Conservation (phyloP, 2,113 vertebrate genomes). For the Sceloporus undulatus region DNA sequence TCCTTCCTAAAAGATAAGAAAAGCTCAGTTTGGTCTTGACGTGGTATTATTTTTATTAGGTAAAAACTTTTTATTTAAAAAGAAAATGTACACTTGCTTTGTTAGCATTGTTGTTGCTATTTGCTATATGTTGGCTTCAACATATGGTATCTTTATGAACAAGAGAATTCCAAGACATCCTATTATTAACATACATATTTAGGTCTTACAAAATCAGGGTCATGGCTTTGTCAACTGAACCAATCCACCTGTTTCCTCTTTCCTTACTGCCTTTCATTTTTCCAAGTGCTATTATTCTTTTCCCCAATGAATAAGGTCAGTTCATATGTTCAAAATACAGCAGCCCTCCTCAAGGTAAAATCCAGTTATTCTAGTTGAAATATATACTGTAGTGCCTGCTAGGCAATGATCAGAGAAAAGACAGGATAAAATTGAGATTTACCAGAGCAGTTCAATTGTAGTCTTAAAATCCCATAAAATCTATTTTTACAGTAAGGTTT, state of each 20-base stretch:
- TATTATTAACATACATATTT: too few relatives aligned
- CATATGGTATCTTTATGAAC: too few relatives aligned
- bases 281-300: too few relatives aligned
- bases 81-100: neutral
- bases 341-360: neutral
- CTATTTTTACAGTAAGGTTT: neutral
- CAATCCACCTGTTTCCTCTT: too few relatives aligned
- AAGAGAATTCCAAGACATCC: too few relatives aligned
- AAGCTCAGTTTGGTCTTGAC: neutral
- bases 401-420: neutral
- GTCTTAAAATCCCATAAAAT: neutral
- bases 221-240: too few relatives aligned
- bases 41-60: too few relatives aligned
- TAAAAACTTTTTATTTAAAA: constrained; percentile 12
- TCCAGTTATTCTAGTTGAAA: neutral
- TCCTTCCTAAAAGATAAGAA: constrained; percentile 80
- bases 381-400: neutral
- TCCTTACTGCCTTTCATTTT: too few relatives aligned
- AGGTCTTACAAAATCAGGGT: too few relatives aligned
- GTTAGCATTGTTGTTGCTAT: too few relatives aligned
- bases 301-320: too few relatives aligned
- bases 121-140: too few relatives aligned
- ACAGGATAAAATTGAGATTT: neutral
- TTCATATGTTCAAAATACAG: neutral
- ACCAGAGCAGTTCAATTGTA: neutral